phyloP scores from a whole-genome alignment of 2,888 invertebrate genomes.

The Geophilus truncorum region DNA sequence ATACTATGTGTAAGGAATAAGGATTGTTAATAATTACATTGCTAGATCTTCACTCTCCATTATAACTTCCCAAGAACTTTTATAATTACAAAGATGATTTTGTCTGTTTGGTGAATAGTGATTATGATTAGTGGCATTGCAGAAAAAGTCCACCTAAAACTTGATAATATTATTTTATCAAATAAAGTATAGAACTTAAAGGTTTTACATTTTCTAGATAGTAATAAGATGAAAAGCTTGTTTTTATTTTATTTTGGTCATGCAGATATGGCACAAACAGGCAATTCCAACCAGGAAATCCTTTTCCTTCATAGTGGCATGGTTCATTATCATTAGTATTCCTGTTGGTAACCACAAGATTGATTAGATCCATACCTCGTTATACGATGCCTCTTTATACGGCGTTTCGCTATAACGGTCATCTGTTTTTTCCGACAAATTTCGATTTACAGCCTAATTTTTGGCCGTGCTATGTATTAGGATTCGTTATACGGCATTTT shows the following conservation, averaged over 20 bases:
- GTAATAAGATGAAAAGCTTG: neutral
- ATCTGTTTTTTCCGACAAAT: too few species aligned
- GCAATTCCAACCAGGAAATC: neutral
- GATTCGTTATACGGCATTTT: too few species aligned
- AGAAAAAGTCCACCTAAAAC: slow-evolving; percentile 27
- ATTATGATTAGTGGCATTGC: slow-evolving; percentile 16
- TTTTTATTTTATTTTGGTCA: neutral
- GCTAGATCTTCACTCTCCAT: neutral
- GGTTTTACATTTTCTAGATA: neutral
- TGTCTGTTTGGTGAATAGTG: slow-evolving; percentile 1
- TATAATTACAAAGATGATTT: neutral
- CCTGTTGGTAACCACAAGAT: neutral
- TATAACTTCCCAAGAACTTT: slow-evolving; percentile 26
- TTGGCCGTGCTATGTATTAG: too few species aligned
- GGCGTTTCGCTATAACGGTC: too few species aligned
- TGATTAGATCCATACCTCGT: too few species aligned
- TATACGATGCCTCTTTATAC: too few species aligned
- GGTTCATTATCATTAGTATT: neutral
- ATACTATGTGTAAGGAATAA: too few species aligned
- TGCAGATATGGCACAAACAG: neutral
- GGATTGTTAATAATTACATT: too few species aligned
- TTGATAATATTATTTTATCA: neutral
- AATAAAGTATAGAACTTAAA: neutral
- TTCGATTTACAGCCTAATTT: neutral
- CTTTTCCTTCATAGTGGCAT: neutral